Percentiles rank a stretch among this genome's conserved stretches.
Conservation (phyloP, 1,140 invertebrate species). For the Chymomyza costata region DNA sequence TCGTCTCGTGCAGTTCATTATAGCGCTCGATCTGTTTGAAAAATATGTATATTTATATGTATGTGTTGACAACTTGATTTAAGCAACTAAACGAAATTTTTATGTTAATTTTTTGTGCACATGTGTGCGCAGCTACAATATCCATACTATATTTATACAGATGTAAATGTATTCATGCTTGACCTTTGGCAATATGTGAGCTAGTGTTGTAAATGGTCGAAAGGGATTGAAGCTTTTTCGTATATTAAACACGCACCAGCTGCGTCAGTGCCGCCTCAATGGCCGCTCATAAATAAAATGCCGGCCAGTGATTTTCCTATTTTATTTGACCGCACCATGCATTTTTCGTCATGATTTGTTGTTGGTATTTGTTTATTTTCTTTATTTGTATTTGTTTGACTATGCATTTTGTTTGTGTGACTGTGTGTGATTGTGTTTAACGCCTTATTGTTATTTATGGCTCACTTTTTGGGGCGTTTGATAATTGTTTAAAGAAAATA, state of each 20-base stretch:
- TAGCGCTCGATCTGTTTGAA: slow-evolving; percentile 63
- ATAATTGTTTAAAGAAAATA: slow-evolving; percentile 74
- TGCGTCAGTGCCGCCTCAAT: slow-evolving; percentile 53
- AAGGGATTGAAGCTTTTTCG: slow-evolving; percentile 1
- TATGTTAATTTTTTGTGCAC: slow-evolving; percentile 61
- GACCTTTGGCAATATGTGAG: slow-evolving; percentile 15
- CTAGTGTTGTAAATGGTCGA: slow-evolving; percentile 13
- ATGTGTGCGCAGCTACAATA: slow-evolving; percentile 15
- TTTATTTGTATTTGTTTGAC: slow-evolving; percentile 10
- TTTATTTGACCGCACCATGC: slow-evolving; percentile 9
- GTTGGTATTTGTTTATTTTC: slow-evolving; percentile 23
- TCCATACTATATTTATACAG: slow-evolving; percentile 9
- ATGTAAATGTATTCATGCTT: slow-evolving; percentile 2
- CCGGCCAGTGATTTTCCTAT: slow-evolving; percentile 49
- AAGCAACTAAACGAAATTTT: slow-evolving; percentile 44
- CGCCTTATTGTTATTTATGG: slow-evolving; percentile 56
- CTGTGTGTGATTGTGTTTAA: slow-evolving; percentile 12
- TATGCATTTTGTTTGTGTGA: slow-evolving; percentile 9
- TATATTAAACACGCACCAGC: slow-evolving; percentile 69
- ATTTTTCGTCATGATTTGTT: slow-evolving; percentile 54
- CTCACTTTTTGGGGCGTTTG: slow-evolving; percentile 63
- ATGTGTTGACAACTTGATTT: slow-evolving; percentile 47
- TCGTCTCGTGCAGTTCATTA: slow-evolving; percentile 61
- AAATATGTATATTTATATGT: neutral
- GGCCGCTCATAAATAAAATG: slow-evolving; percentile 66